phyloP scores from a whole-genome alignment of 2,113 vertebrate species.

The Cichladusa arquata region DNA sequence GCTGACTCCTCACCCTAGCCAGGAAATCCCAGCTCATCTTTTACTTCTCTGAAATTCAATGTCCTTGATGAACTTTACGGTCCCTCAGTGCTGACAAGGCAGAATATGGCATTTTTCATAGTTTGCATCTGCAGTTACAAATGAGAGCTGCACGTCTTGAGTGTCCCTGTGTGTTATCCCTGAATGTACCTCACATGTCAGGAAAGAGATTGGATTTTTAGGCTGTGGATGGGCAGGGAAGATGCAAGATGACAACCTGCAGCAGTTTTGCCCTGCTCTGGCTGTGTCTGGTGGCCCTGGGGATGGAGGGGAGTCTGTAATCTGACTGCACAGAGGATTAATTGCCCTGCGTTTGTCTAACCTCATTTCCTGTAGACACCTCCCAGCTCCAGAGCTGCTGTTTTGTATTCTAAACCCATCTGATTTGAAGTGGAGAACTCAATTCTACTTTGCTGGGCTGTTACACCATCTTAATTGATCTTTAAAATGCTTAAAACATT shows the following conservation, averaged over 20 bases:
- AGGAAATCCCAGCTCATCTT: neutral
- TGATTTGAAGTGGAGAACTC: neutral
- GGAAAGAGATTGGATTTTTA: neutral
- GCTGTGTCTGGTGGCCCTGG: neutral
- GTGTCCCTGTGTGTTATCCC: accelerated
- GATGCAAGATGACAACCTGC: neutral
- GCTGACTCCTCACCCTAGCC: neutral
- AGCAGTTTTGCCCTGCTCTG: neutral
- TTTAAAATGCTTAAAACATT: conserved; percentile 39
- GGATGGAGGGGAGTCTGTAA: neutral
- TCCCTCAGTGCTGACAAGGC: neutral
- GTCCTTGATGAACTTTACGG: neutral
- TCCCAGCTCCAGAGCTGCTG: neutral
- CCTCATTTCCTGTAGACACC: conserved; percentile 6
- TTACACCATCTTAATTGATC: conserved; percentile 39
- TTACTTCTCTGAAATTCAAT: neutral
- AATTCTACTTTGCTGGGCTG: neutral
- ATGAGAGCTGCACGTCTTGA: accelerated
- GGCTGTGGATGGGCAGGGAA: neutral
- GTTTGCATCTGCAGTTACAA: neutral
- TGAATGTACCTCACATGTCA: neutral
- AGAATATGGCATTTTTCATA: neutral
- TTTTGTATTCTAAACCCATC: conserved; percentile 18
- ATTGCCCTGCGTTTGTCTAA: conserved; percentile 27
- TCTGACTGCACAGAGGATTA: conserved; percentile 10